Conservation (phyloP, 2,797 vertebrate species). For the Ataeniobius toweri region DNA sequence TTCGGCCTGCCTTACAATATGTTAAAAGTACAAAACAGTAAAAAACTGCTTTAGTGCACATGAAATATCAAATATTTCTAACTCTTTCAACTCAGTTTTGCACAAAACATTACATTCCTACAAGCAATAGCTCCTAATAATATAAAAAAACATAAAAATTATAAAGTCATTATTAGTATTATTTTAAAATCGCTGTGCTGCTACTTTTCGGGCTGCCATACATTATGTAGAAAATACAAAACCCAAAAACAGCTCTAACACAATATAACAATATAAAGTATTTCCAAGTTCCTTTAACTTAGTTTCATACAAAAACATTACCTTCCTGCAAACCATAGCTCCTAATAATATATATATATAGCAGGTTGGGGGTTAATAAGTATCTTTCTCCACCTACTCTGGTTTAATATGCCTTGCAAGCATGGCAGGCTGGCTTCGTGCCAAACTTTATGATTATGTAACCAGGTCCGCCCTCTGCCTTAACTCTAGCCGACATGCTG, state of each 20-base stretch:
- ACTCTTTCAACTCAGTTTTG: constrained; percentile 15
- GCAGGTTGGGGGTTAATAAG: constrained; percentile 38
- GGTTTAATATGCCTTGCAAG: constrained; percentile 43
- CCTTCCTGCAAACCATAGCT: constrained; percentile 25
- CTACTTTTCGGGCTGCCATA: background rate
- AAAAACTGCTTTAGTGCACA: background rate
- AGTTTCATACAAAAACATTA: constrained; percentile 39
- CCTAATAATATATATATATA: background rate
- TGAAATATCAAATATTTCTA: background rate
- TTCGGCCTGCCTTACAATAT: background rate
- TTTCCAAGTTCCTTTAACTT: constrained; percentile 35
- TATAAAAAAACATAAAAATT: background rate
- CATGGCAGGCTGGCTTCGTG: constrained; percentile 43
- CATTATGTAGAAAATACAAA: constrained; percentile 36
- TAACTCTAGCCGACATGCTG: constrained; percentile 53
- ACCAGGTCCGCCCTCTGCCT: constrained; percentile 41
- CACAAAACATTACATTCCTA: constrained; percentile 35
- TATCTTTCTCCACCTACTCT: constrained; percentile 43
- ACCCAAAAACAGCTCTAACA: constrained; percentile 29
- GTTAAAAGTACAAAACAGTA: constrained; percentile 1
- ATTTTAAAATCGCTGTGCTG: constrained; percentile 2
- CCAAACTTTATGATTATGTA: constrained; percentile 58
- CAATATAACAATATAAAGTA: constrained; percentile 26
- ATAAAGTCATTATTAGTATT: background rate
- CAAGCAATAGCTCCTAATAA: constrained; percentile 23